These are phyloP conservation scores for Brachystomella parvula DNA, from an alignment of 1,140 invertebrate species.

Conservation along the genomic window DNA sequence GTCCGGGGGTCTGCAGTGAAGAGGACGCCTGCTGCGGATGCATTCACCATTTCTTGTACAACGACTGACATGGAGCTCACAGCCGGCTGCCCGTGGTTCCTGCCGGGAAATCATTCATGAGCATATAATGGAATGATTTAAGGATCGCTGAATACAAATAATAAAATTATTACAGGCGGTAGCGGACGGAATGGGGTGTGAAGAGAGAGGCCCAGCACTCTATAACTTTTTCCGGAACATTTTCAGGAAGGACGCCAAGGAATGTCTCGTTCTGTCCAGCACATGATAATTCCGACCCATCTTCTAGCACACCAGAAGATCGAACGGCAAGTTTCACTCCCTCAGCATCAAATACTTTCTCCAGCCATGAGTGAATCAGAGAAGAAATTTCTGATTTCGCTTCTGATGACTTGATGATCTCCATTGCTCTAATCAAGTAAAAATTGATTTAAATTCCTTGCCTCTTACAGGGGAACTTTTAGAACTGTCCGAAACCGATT, in stretches of 20 bases:
- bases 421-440: slow-evolving; percentile 24
- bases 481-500: not conserved
- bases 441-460: not conserved
- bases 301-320: slow-evolving; percentile 65
- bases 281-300: slow-evolving; percentile 63
- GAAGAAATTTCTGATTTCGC: slow-evolving; percentile 13
- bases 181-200: slow-evolving; percentile 62
- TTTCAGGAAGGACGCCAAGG: slow-evolving; percentile 52
- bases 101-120: slow-evolving; percentile 35
- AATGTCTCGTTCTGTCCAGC: slow-evolving; percentile 78
- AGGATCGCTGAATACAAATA: not conserved
- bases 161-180: slow-evolving; percentile 50
- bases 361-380: slow-evolving; percentile 14
- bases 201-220: slow-evolving; percentile 74
- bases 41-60: slow-evolving; percentile 64
- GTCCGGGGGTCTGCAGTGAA: slow-evolving; percentile 67
- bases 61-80: slow-evolving; percentile 66
- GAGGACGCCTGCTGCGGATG: slow-evolving; percentile 65
- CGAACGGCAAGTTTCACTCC: slow-evolving; percentile 47
- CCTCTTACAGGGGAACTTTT: not conserved
- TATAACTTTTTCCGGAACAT: slow-evolving; percentile 53
- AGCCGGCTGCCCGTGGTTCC: slow-evolving; percentile 58
- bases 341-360: slow-evolving; percentile 35
- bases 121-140: not conserved
- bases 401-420: slow-evolving; percentile 19